Evolutionary conservation across 2,113 vertebrate species (phyloP).

Genomic region (Tragulus kanchil): DNA sequence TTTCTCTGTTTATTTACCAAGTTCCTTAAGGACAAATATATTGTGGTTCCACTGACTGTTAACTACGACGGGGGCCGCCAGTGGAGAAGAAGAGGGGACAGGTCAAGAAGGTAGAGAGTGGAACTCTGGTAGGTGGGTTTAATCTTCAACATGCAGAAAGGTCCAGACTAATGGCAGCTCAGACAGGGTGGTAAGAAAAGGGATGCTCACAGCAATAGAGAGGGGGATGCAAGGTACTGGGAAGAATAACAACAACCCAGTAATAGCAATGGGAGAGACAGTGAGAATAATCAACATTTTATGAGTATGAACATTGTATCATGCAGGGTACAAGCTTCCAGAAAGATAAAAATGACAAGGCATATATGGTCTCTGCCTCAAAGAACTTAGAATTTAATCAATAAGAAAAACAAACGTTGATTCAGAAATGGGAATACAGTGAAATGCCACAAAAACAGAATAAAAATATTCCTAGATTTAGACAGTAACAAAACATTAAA

Average conservation of each 20-base stretch:
- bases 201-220: background rate
- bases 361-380: background rate
- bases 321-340: background rate
- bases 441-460: background rate
- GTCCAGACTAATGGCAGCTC: background rate
- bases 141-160: background rate
- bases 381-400: background rate
- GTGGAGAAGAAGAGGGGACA: background rate
- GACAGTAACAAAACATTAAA: slow-evolving; percentile 15
- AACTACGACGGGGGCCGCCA: background rate
- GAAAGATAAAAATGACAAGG: background rate
- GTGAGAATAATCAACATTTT: background rate
- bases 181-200: background rate
- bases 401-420: background rate
- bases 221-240: background rate
- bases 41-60: background rate
- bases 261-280: background rate
- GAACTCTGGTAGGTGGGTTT: background rate
- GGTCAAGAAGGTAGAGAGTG: background rate
- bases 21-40: background rate
- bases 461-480: slow-evolving; percentile 5
- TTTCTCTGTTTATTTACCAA: slow-evolving; percentile 22
- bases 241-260: background rate
- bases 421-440: background rate
- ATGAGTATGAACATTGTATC: background rate